A percentile compares a stretch with the other conserved stretches of the same genome.
Evolutionary conservation across 37 sponge, comb jelly and placozoan genomes (phyloP).

Genomic region (Cladorhizidae sp.): DNA sequence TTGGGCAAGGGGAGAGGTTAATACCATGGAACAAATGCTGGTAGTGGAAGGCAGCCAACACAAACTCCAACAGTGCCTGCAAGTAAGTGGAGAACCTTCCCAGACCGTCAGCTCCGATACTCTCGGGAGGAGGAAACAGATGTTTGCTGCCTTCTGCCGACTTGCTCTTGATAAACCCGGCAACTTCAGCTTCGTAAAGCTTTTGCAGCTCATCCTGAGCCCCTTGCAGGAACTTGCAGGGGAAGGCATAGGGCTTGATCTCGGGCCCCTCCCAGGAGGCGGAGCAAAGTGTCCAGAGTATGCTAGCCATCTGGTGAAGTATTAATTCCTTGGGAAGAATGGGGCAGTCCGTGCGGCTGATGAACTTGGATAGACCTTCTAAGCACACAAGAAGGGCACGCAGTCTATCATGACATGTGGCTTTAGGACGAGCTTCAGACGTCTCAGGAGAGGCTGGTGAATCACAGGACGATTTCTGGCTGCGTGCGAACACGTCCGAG

Average conservation of each 20-base stretch:
- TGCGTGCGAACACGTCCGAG: slow-evolving; percentile 9
- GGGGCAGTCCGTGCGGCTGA: slow-evolving; percentile 27
- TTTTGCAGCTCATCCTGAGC: slow-evolving; percentile 56
- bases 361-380: slow-evolving; percentile 32
- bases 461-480: neutral
- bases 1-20: neutral
- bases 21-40: slow-evolving; percentile 22
- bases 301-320: slow-evolving; percentile 56
- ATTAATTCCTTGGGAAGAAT: slow-evolving; percentile 56
- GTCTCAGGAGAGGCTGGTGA: neutral
- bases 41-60: slow-evolving; percentile 40
- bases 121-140: slow-evolving; percentile 51
- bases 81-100: slow-evolving; percentile 87
- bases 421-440: neutral
- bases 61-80: slow-evolving; percentile 72
- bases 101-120: slow-evolving; percentile 40
- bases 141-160: neutral
- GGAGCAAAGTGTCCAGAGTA: slow-evolving; percentile 53
- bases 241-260: slow-evolving; percentile 10
- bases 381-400: slow-evolving; percentile 33
- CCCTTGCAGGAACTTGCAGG: slow-evolving; percentile 36
- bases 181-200: slow-evolving; percentile 58
- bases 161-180: slow-evolving; percentile 21
- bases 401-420: neutral
- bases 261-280: neutral